Evolutionary conservation across 2,113 vertebrate genomes (phyloP), one percentile per base, ranked within the genome.

Genomic region (Numida meleagris): DNA sequence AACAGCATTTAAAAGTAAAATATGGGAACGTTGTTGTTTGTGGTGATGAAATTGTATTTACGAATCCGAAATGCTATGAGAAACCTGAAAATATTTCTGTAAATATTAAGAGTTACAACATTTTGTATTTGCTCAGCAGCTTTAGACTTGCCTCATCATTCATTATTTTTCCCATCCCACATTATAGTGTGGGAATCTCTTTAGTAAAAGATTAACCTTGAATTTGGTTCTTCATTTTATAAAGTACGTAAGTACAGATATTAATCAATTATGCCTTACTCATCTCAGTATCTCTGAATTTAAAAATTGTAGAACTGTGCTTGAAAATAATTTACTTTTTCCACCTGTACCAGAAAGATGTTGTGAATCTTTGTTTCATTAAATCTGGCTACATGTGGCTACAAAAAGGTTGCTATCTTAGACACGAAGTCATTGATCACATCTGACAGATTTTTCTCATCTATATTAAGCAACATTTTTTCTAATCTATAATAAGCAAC

Each of bases 401-500:
- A 82, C 79, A 75, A 21, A 2, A 45, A 80, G 76, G 40, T 21
- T 77, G 77, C 55, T 77, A 33, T 48, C 50, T 74, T 63, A 80
- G 42, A 74, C 61, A 12, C 43, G 34, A 88, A 80, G 15, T 27
- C 40, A 77, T 86, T 93, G 89, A 74, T 83, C 57, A 53, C 46
- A 86, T 75, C 61, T 83, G 72, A 67, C 59, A 90, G 70, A 78
- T 43, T 95, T 92, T 92, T 86, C 43, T 42, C n/a, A 70, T 89
- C 65, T 90, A 72, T 86, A 87, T 85, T 82, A 91, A 80, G 82
- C 31, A 91, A 77, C 34, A 67, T 89, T 95, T 93, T 92, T 92
- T 83, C 42, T 40, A 34, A 70, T 89, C 67, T 88, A 71, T 86
- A 88, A 88, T 83, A 91, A 77, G 79, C 27, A 91, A 77, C n/a